These are phyloP conservation scores for Eulacestoma nigropectus DNA, from an alignment of 2,113 vertebrate species.

Conservation along the genomic window DNA sequence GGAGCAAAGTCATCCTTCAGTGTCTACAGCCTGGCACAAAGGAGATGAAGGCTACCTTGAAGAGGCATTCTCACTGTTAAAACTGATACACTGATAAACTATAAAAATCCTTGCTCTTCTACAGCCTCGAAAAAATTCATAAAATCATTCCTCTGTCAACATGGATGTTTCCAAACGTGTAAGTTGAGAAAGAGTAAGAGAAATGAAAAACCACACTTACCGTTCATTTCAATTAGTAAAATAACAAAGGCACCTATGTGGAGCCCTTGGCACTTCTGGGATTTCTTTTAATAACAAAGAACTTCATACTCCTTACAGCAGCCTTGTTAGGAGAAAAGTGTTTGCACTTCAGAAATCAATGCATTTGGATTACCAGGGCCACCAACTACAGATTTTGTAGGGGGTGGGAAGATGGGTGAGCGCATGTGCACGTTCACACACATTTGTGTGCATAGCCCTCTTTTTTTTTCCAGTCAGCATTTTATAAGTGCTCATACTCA, in stretches of 20 bases:
- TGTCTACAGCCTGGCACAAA: constrained; percentile 5
- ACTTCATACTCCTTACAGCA: neutral
- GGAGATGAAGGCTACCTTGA: neutral
- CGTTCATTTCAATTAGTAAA: neutral
- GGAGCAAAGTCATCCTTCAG: constrained; percentile 37
- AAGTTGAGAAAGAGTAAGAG: neutral
- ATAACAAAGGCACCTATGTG: neutral
- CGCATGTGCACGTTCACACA: accelerated
- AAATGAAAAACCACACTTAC: neutral
- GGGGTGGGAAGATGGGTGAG: neutral
- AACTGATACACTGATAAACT: neutral
- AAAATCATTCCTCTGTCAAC: neutral
- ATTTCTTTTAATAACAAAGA: neutral
- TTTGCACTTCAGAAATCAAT: neutral
- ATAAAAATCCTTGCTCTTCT: neutral
- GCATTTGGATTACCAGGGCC: neutral
- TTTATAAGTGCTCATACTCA: neutral
- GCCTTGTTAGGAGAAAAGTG: neutral
- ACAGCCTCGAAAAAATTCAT: neutral
- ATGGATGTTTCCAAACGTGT: neutral
- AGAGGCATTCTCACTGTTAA: neutral
- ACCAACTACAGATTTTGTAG: neutral
- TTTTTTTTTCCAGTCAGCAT: neutral
- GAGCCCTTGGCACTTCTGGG: neutral
- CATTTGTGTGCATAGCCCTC: neutral